These are phyloP conservation scores for Seladonia tumulorum DNA, from an alignment of 2,888 invertebrate species.

Conservation along the genomic window DNA sequence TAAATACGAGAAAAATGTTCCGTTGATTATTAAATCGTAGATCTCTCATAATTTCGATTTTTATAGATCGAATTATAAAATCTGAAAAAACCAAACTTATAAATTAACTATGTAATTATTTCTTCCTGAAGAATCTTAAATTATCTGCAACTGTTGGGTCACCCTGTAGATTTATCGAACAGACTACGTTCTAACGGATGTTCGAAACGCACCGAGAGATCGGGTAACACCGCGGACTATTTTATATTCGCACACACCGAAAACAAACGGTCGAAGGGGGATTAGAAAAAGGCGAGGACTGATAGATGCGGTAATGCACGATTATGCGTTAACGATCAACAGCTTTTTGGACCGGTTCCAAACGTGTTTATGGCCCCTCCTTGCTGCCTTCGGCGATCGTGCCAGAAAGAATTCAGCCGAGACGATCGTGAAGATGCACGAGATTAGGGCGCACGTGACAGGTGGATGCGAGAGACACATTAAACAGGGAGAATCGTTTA, in stretches of 20 bases:
- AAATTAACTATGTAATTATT: too few relatives aligned
- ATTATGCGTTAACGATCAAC: constrained; percentile 24
- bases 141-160: not conserved
- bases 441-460: constrained; percentile 44
- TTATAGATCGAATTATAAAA: too few relatives aligned
- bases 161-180: not conserved
- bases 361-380: constrained; percentile 39
- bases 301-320: constrained; percentile 7
- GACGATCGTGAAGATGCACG: constrained; percentile 28
- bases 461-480: constrained; percentile 24
- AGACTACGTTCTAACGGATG: not conserved
- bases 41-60: too few relatives aligned
- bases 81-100: too few relatives aligned
- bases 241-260: not conserved
- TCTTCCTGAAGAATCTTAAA: too few relatives aligned
- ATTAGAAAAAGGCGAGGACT: constrained; percentile 11
- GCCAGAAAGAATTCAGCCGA: constrained; percentile 35
- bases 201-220: not conserved
- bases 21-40: too few relatives aligned
- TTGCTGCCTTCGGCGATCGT: constrained; percentile 28
- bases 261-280: not conserved
- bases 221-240: not conserved
- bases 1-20: too few relatives aligned
- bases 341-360: constrained; percentile 42
- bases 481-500: not conserved